Percentiles rank a stretch among this genome's conserved stretches.
Evolutionary conservation across 2,113 vertebrate genomes (phyloP).

Genomic region (Sceloporus tristichus): DNA sequence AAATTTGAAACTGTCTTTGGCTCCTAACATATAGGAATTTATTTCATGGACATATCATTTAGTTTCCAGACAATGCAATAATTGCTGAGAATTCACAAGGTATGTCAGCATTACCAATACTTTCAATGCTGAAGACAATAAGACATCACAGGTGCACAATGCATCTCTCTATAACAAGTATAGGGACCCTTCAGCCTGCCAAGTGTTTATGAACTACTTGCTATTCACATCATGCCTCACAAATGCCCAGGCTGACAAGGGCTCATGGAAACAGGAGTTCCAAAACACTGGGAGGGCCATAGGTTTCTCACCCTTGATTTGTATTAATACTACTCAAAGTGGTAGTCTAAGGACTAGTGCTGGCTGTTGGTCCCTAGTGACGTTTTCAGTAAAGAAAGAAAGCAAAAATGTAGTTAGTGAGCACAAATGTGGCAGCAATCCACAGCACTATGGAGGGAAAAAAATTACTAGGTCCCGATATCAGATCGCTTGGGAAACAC

Average conservation of each 20-base stretch:
- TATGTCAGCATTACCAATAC: background rate
- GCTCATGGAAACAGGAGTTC: too few relatives aligned
- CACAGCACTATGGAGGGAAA: too few relatives aligned
- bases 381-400: too few relatives aligned
- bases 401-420: too few relatives aligned
- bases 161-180: background rate
- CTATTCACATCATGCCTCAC: background rate
- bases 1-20: background rate
- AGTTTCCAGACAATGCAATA: background rate
- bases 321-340: too few relatives aligned
- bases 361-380: too few relatives aligned
- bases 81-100: background rate
- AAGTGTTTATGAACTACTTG: background rate
- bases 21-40: background rate
- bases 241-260: too few relatives aligned
- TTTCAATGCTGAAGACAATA: background rate
- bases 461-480: too few relatives aligned
- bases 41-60: background rate
- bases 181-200: background rate
- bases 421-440: too few relatives aligned
- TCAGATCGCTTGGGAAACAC: too few relatives aligned
- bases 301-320: background rate
- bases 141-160: background rate
- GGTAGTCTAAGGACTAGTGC: too few relatives aligned
- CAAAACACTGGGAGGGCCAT: background rate